Evolutionary conservation across 2,797 vertebrate species (phyloP).

Genomic region (Astyanax mexicanus): DNA sequence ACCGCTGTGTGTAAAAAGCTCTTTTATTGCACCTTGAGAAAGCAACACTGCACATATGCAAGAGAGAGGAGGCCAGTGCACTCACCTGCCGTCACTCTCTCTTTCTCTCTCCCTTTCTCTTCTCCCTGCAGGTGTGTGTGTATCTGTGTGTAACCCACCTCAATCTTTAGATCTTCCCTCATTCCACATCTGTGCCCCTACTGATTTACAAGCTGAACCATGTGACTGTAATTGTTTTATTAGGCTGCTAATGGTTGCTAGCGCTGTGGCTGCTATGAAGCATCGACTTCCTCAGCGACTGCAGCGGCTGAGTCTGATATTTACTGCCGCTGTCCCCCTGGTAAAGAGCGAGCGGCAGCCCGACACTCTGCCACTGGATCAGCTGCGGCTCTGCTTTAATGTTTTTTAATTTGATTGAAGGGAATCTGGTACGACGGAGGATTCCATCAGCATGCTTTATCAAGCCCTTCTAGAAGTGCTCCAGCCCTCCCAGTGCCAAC

Average conservation of each 20-base stretch:
- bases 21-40: constrained; percentile 42
- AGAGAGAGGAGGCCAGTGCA: not conserved
- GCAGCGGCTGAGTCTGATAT: not conserved
- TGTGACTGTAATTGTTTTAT: constrained; percentile 50
- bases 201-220: constrained; percentile 17
- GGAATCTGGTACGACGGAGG: constrained; percentile 28
- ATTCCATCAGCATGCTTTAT: constrained; percentile 41
- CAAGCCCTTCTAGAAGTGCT: constrained; percentile 29
- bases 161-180: constrained; percentile 4
- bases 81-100: constrained; percentile 16
- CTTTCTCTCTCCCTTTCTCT: not conserved
- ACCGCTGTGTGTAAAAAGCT: constrained; percentile 35
- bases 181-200: not conserved
- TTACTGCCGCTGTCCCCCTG: constrained; percentile 9
- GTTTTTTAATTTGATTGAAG: constrained; percentile 57
- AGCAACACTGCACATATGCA: constrained; percentile 12
- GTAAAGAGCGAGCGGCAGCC: constrained; percentile 32
- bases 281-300: not conserved
- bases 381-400: constrained; percentile 40
- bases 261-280: constrained; percentile 19
- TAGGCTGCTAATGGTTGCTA: constrained; percentile 36
- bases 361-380: constrained; percentile 19
- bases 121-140: not conserved
- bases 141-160: not conserved
- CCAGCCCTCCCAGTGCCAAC: constrained; percentile 31